phyloP scores from a whole-genome alignment of 2,113 vertebrate species.

The Trematocara stigmaticum region DNA sequence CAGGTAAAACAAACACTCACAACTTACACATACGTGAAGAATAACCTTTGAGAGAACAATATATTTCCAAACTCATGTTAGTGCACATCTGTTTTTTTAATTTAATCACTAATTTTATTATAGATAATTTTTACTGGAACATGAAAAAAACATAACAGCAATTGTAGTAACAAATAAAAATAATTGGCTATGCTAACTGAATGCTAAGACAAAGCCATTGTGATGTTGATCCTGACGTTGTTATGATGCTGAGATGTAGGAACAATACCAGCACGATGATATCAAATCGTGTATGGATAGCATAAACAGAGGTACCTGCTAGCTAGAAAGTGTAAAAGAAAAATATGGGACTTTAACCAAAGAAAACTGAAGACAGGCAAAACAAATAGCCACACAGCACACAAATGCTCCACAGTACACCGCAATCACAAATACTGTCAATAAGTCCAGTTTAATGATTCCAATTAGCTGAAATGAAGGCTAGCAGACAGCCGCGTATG shows the following conservation, averaged over 20 bases:
- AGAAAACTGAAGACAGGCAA: not conserved
- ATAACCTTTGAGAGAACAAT: not conserved
- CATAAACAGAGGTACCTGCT: not conserved
- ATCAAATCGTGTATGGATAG: not conserved
- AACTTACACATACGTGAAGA: not conserved
- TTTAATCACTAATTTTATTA: not conserved
- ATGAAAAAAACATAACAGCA: not conserved
- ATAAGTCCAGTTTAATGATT: not conserved
- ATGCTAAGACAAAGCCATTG: not conserved
- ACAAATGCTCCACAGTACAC: not conserved
- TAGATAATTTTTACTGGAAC: not conserved
- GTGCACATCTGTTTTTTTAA: not conserved
- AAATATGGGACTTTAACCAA: not conserved
- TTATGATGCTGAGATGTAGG: not conserved
- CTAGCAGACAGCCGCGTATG: not conserved
- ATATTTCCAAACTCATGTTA: not conserved
- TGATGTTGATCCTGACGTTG: not conserved
- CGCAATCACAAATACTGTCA: not conserved
- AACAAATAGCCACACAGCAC: not conserved
- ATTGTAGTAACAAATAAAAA: not conserved
- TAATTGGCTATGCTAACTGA: not conserved
- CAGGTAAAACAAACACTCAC: slow-evolving; percentile 75
- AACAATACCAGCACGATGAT: not conserved
- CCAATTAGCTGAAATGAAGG: not conserved
- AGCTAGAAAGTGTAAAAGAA: not conserved